A percentile compares a stretch with the other conserved stretches of the same genome.
Conservation (phyloP, 1,140 invertebrate species). For the Drosophila busckii region DNA sequence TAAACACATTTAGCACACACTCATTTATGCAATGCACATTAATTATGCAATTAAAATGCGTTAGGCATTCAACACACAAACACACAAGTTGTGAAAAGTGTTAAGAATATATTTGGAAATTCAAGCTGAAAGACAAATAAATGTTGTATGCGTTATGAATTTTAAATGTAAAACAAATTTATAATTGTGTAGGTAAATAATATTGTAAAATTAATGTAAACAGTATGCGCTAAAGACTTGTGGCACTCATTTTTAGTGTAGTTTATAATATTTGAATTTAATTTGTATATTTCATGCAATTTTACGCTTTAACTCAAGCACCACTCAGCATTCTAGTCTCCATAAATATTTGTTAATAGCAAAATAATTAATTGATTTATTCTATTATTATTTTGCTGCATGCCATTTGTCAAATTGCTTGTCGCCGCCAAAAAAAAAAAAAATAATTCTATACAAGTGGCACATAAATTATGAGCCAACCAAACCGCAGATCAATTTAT, state of each 20-base stretch:
- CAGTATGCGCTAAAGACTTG: no score
- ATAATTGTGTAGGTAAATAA: no score
- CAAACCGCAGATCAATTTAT: constrained; percentile 72
- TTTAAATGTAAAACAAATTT: no score
- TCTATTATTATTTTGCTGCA: constrained; percentile 41
- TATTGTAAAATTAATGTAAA: no score
- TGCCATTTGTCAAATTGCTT: constrained; percentile 61
- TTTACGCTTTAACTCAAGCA: neutral
- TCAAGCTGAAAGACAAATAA: constrained; percentile 7
- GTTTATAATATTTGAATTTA: no score
- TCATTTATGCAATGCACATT: constrained; percentile 60
- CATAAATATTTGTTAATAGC: constrained; percentile 14
- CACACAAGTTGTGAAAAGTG: constrained; percentile 8
- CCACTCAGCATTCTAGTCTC: neutral
- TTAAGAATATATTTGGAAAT: constrained; percentile 1
- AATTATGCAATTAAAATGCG: constrained; percentile 57
- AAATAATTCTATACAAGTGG: no score
- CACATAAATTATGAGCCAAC: constrained; percentile 65
- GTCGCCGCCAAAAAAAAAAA: neutral
- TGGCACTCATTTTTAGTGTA: no score
- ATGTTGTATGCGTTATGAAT: no score
- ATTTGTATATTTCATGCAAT: neutral
- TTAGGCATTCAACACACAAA: constrained; percentile 9
- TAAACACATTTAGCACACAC: constrained; percentile 57
- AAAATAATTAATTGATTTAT: constrained; percentile 53